Conservation (phyloP, 2,113 vertebrate species). For the Xiphophorus hellerii region DNA sequence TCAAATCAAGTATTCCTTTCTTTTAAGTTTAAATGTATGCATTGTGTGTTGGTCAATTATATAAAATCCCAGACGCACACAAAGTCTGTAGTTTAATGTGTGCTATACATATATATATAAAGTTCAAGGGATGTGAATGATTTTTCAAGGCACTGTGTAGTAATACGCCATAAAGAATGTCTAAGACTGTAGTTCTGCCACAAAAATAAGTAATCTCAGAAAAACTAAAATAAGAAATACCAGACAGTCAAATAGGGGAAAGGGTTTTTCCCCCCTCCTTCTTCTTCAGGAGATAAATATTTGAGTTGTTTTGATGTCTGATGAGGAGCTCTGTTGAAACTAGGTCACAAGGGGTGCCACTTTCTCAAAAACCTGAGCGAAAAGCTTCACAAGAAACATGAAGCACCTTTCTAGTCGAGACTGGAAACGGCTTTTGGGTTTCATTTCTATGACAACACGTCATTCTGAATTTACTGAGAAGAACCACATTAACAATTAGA, state of each 20-base stretch:
- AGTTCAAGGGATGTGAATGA: background rate
- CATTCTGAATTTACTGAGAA: slow-evolving; percentile 1
- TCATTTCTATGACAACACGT: slow-evolving; percentile 39
- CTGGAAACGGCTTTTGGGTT: slow-evolving; percentile 25
- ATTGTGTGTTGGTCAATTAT: background rate
- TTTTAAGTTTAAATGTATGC: no score
- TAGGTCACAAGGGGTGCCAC: slow-evolving; percentile 58
- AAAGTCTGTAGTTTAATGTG: no score
- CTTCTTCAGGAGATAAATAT: slow-evolving; percentile 28
- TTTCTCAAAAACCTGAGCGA: slow-evolving; percentile 53
- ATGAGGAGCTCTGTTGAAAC: slow-evolving; percentile 56
- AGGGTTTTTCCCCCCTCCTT: background rate
- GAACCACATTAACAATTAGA: slow-evolving; percentile 14
- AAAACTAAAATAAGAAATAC: slow-evolving; percentile 42
- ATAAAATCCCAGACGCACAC: background rate
- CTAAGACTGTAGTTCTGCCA: slow-evolving; percentile 25
- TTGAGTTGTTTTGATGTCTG: slow-evolving; percentile 60
- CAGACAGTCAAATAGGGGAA: slow-evolving; percentile 21
- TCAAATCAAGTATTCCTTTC: no score
- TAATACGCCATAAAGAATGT: background rate
- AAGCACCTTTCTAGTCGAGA: slow-evolving; percentile 41
- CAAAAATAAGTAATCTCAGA: slow-evolving; percentile 25
- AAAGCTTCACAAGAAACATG: slow-evolving; percentile 41
- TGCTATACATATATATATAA: no score
- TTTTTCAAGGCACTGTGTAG: background rate